Percentiles rank a stretch among this genome's conserved stretches.
Evolutionary conservation across 2,113 vertebrate species (phyloP).

Genomic region (Sphyrna mokarran): DNA sequence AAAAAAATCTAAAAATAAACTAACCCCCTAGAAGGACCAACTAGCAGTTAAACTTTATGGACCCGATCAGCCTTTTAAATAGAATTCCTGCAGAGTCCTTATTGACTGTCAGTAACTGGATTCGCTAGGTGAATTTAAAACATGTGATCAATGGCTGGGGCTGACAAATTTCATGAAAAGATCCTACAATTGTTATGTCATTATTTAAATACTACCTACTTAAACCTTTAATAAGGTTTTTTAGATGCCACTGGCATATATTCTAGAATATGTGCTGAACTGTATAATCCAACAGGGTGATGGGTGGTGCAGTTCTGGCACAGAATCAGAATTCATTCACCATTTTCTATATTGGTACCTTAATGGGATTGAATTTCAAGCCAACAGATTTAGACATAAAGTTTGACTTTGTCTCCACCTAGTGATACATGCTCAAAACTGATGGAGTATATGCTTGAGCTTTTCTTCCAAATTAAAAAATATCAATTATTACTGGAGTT

Average conservation of each 20-base stretch:
- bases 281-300: neutral
- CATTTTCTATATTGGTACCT: neutral
- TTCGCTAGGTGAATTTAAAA: neutral
- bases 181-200: neutral
- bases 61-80: neutral
- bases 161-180: neutral
- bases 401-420: conserved; percentile 6
- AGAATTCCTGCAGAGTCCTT: neutral
- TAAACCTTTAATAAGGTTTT: neutral
- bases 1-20: neutral
- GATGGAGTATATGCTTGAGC: neutral
- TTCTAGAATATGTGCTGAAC: neutral
- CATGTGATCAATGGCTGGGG: neutral
- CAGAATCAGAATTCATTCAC: neutral
- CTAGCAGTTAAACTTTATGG: neutral
- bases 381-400: neutral
- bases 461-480: neutral
- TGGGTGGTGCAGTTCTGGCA: neutral
- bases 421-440: neutral
- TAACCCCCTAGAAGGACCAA: neutral
- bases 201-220: neutral
- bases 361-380: neutral
- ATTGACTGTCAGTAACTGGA: neutral
- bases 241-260: neutral
- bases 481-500: neutral